phyloP scores from a whole-genome alignment of 2,888 invertebrate genomes.

The Anoncus sp. region DNA sequence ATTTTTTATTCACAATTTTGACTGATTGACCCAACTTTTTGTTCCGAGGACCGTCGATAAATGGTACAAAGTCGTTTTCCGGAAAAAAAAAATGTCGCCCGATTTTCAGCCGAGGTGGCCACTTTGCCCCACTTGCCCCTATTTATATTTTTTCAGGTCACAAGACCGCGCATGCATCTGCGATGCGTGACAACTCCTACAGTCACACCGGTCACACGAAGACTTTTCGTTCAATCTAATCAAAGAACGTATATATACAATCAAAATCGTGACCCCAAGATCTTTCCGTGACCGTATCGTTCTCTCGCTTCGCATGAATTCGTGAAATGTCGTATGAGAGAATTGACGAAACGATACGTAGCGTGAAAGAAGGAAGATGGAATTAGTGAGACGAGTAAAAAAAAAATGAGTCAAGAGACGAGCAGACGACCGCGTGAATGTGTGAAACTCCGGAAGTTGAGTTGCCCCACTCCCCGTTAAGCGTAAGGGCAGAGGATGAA shows the following conservation, averaged over 20 bases:
- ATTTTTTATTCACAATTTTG: too few species aligned
- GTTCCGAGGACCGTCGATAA: too few species aligned
- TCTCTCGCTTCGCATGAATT: constrained; percentile 17
- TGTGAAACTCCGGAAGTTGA: constrained; percentile 47
- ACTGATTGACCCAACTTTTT: too few species aligned
- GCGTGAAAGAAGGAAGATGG: constrained; percentile 47
- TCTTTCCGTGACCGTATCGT: too few species aligned
- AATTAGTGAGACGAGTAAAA: constrained; percentile 36
- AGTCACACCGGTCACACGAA: not conserved
- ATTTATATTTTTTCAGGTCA: too few species aligned
- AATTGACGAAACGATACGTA: constrained; percentile 45
- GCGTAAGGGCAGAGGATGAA: constrained; percentile 29
- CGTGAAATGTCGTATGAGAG: constrained; percentile 32
- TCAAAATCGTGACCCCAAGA: not conserved
- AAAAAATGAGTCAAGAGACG: not conserved
- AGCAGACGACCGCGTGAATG: constrained; percentile 2
- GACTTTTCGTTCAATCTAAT: not conserved
- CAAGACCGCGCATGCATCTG: not conserved
- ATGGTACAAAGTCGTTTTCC: too few species aligned
- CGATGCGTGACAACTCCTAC: constrained; percentile 20
- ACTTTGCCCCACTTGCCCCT: too few species aligned
- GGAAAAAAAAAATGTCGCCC: too few species aligned
- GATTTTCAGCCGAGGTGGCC: too few species aligned
- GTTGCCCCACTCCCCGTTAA: constrained; percentile 20
- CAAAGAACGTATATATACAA: not conserved